Evolutionary conservation across 2,797 vertebrate genomes (phyloP).

Genomic region (Lateolabrax maculatus): DNA sequence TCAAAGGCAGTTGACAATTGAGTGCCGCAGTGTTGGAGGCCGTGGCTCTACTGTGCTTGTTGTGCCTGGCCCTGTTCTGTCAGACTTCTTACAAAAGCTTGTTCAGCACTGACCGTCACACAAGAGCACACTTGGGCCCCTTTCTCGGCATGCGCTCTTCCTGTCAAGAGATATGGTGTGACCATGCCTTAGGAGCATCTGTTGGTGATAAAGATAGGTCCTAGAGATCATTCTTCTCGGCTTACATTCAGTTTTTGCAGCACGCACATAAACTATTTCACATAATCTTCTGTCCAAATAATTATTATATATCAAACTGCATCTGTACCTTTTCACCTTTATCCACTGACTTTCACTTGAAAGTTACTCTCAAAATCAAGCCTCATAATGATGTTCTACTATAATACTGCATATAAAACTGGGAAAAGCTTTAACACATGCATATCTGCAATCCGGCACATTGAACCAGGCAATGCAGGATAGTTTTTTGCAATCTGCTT

Average conservation of each 20-base stretch:
- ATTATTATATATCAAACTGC: background rate
- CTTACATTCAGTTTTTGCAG: constrained; percentile 2
- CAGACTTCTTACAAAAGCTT: constrained; percentile 38
- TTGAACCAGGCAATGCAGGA: background rate
- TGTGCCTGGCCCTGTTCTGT: constrained; percentile 48
- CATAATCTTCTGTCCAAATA: background rate
- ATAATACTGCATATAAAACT: background rate
- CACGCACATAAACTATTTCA: background rate
- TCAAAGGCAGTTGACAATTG: constrained; percentile 46
- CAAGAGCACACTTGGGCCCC: constrained; percentile 8
- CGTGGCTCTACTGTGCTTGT: constrained; percentile 7
- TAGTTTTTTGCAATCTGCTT: background rate
- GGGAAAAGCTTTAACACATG: background rate
- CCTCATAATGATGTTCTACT: background rate
- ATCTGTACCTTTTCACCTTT: background rate
- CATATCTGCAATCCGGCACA: background rate
- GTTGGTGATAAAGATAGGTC: constrained; percentile 23
- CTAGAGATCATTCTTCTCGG: background rate
- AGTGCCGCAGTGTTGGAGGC: constrained; percentile 26
- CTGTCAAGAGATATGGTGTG: constrained; percentile 32
- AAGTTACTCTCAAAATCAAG: constrained; percentile 8
- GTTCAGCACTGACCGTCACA: constrained; percentile 42
- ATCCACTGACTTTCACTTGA: background rate
- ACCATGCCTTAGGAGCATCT: constrained; percentile 36
- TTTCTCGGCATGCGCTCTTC: constrained; percentile 28